Conservation (phyloP, 2,113 vertebrate genomes). For the Centropristis striata region DNA sequence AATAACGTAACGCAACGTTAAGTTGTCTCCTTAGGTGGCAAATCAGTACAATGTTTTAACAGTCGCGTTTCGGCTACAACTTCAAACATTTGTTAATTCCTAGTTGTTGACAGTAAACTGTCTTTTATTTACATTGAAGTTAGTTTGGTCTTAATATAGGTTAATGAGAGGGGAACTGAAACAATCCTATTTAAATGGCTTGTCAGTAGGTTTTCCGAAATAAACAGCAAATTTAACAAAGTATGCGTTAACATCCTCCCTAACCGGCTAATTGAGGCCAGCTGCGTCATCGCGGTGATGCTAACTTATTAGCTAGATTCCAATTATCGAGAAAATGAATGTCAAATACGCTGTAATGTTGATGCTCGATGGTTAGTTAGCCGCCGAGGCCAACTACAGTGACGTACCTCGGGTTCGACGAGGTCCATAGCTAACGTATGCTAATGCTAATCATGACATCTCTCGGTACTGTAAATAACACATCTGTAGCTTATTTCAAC, state of each 20-base stretch:
- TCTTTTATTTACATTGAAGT: neutral
- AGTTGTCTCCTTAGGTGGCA: neutral
- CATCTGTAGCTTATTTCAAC: fast-evolving
- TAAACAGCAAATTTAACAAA: fast-evolving
- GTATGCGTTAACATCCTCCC: neutral
- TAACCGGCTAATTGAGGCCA: no score
- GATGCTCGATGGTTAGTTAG: neutral
- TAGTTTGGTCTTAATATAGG: neutral
- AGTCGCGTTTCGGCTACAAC: no score
- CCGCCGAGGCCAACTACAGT: constrained; percentile 15
- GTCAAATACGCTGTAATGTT: neutral
- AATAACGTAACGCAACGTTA: neutral
- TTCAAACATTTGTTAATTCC: no score
- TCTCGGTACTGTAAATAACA: neutral
- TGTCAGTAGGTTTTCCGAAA: neutral
- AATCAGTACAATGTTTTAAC: neutral
- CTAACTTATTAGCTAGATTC: no score
- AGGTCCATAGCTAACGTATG: constrained; percentile 1
- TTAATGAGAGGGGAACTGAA: neutral
- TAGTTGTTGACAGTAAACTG: neutral
- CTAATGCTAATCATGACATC: constrained; percentile 4
- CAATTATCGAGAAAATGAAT: neutral
- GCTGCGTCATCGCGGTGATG: no score
- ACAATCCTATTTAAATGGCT: neutral
- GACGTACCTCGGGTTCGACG: constrained; percentile 53